Percentiles rank a stretch among this genome's conserved stretches.
These are phyloP conservation scores for Oostethus manadensis DNA, from an alignment of 2,113 vertebrate species.

Conservation along the genomic window DNA sequence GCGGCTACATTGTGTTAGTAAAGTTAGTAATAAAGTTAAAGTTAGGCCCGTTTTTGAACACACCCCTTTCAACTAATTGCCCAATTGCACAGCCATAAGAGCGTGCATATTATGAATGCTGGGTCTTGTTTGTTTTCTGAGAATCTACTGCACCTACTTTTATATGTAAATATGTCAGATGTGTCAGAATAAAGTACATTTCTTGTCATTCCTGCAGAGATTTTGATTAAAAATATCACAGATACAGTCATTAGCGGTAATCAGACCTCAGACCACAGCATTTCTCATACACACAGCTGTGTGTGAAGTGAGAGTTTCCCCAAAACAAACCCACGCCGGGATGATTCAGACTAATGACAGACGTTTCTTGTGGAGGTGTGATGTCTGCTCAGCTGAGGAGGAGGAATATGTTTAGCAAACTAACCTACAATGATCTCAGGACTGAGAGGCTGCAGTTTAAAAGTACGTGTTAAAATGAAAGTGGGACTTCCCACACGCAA, in stretches of 20 bases:
- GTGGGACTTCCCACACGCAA: slow-evolving; percentile 23
- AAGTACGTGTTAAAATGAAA: slow-evolving; percentile 35
- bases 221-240: slow-evolving; percentile 28
- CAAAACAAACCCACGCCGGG: slow-evolving; percentile 35
- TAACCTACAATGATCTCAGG: slow-evolving; percentile 18
- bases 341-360: slow-evolving; percentile 54
- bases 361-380: slow-evolving; percentile 46
- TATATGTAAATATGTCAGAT: background rate
- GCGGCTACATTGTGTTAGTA: too few relatives aligned
- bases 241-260: slow-evolving; percentile 44
- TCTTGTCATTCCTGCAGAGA: slow-evolving; percentile 7
- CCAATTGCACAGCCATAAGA: too few relatives aligned
- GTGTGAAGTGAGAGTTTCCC: slow-evolving; percentile 35
- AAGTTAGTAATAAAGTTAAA: too few relatives aligned
- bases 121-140: too few relatives aligned
- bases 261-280: slow-evolving; percentile 40
- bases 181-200: background rate
- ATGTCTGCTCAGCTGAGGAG: slow-evolving; percentile 48
- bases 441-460: slow-evolving; percentile 32
- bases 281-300: slow-evolving; percentile 38
- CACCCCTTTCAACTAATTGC: too few relatives aligned
- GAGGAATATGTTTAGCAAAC: slow-evolving; percentile 47
- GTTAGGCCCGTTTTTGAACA: too few relatives aligned
- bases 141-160: too few relatives aligned
- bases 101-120: too few relatives aligned